Base-by-base conservation (phyloP, 2,888 invertebrate genomes). In the Meganola albula region DNA sequence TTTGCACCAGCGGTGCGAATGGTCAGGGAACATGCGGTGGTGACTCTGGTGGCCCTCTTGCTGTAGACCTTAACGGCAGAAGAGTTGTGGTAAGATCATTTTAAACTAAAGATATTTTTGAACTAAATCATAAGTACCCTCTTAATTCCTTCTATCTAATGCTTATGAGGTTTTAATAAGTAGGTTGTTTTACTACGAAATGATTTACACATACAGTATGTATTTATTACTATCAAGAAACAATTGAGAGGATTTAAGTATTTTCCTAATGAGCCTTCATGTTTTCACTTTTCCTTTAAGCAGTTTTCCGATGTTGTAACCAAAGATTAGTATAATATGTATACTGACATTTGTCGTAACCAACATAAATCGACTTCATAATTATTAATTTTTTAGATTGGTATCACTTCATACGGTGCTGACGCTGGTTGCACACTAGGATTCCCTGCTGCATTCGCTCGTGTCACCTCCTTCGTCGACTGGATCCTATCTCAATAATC, bases 1-100 rank as follows among this genome's bases (percentile, higher is more conserved):
- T 77, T 20, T 76, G 74, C 53, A 71, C 73, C 34, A 72, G 71
- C 39, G 71, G 73, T 0, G 57, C 30, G 0, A 62, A 62, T 4
- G 68, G 67, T 3, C 41, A 26, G 1, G 58, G 70, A 10, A 69
- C 70, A 1, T 76, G 78, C 59, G 24, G 43, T 0, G 66, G 67
- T 0, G 67, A 68, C 43, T 65, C 65, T 11, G 66, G 67, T 12
- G 66, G 67, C 8, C 66, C 67, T 31, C 53, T 68, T 0, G 57
- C 31, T 7, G 18, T 44, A 2, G 12, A 27, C 2, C 42, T 29
- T 28, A 30, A 31, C 10, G 40, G 35, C 26, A 33, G 21, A 2
- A 40, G 18, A 2, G 34, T 51, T 25, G 46, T 63, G 54, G 60
- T 63, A 35, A 40, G 46, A 18, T 12, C 10, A 12, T 12, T 16